Conservation (phyloP, 2,888 invertebrate species). For the Volucella inflata region DNA sequence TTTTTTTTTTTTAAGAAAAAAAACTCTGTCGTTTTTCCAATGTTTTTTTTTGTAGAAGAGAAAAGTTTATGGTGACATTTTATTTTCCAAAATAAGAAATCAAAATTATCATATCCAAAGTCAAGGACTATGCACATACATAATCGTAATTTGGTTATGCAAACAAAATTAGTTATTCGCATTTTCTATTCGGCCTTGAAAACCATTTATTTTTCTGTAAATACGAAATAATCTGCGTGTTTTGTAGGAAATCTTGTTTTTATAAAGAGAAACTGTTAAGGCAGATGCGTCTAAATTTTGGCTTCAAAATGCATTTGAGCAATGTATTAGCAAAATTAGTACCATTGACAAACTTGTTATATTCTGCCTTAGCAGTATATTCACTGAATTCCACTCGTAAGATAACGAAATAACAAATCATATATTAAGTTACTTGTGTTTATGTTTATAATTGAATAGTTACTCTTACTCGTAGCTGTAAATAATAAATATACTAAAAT, state of each 20-base stretch:
- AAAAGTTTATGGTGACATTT: conserved; percentile 40
- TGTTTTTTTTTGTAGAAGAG: conserved; percentile 47
- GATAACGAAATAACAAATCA: conserved; percentile 19
- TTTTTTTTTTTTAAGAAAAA: conserved; percentile 16
- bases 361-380: conserved; percentile 61
- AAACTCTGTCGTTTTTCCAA: conserved; percentile 11
- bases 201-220: conserved; percentile 38
- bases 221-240: conserved; percentile 10
- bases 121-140: too few relatives aligned
- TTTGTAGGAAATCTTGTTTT: conserved; percentile 31
- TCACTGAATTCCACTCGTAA: background rate
- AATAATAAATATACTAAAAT: conserved; percentile 6
- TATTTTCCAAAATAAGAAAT: conserved; percentile 6
- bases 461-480: conserved; percentile 8
- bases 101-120: too few relatives aligned
- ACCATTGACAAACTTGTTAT: conserved; percentile 4
- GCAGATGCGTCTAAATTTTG: conserved; percentile 48
- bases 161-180: conserved; percentile 7
- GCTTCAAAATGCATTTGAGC: background rate
- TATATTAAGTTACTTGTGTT: too few relatives aligned
- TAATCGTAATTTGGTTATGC: background rate
- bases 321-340: conserved; percentile 14
- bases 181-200: background rate
- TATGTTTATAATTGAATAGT: too few relatives aligned
- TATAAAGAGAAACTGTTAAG: conserved; percentile 44